phyloP scores from a whole-genome alignment of 1,140 invertebrate genomes.

The Drosophila rhopaloa region DNA sequence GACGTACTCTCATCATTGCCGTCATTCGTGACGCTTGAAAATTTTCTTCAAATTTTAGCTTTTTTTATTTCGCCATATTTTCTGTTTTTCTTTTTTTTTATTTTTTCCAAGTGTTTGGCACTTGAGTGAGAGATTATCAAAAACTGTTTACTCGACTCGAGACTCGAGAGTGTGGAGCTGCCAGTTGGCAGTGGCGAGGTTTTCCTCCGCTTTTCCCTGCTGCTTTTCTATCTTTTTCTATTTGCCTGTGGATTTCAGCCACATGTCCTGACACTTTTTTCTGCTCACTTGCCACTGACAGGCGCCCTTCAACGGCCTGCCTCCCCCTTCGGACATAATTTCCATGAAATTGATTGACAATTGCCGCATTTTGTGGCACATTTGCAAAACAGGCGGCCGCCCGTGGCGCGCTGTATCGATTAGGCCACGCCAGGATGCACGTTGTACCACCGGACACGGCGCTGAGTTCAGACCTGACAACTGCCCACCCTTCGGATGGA shows the following conservation, averaged over 20 bases:
- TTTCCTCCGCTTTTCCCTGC: conserved; percentile 1
- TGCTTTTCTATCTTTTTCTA: background rate
- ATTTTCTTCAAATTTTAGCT: conserved; percentile 13
- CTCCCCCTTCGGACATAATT: conserved; percentile 65
- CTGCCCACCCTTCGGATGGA: background rate
- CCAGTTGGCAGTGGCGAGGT: conserved; percentile 31
- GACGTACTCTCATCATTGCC: conserved; percentile 66
- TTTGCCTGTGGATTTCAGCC: conserved; percentile 25
- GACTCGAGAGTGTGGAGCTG: conserved; percentile 14
- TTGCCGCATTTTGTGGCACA: conserved; percentile 80
- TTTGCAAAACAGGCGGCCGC: conserved; percentile 67
- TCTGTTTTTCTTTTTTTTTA: conserved; percentile 8
- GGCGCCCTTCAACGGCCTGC: conserved; percentile 41
- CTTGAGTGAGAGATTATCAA: conserved; percentile 76
- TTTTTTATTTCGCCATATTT: conserved; percentile 12
- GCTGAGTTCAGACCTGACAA: conserved; percentile 39
- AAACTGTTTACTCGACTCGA: conserved; percentile 72
- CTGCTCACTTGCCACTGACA: conserved; percentile 66
- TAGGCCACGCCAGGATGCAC: conserved; percentile 61
- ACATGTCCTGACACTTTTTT: conserved; percentile 59
- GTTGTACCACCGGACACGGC: conserved; percentile 29
- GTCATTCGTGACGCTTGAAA: conserved; percentile 56
- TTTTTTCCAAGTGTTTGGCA: conserved; percentile 42
- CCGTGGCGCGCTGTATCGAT: conserved; percentile 69
- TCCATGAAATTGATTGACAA: conserved; percentile 81